A percentile compares a stretch with the other conserved stretches of the same genome.
phyloP scores from a whole-genome alignment of 1,140 invertebrate species.

The Telenomus remus region DNA sequence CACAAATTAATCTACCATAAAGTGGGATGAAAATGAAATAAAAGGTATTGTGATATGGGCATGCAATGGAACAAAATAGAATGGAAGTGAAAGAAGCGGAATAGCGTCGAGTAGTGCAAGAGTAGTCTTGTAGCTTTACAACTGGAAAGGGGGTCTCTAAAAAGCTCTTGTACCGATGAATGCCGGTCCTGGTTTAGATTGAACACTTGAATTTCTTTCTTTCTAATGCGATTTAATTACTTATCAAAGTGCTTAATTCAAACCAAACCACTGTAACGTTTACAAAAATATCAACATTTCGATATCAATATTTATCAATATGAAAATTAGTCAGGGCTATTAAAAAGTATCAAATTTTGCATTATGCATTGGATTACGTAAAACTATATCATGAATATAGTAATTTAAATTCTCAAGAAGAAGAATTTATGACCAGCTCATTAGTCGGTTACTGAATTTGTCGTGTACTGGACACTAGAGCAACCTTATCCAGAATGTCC shows the following conservation, averaged over 20 bases:
- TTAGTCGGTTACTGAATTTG: slow-evolving; percentile 61
- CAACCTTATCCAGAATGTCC: slow-evolving; percentile 71
- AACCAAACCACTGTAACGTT: slow-evolving; percentile 11
- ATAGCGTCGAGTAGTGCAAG: slow-evolving; percentile 42
- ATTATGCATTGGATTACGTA: slow-evolving; percentile 17
- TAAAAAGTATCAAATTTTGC: too few species aligned
- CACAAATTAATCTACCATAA: slow-evolving; percentile 22
- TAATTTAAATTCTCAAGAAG: slow-evolving; percentile 52
- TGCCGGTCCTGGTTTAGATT: slow-evolving; percentile 43
- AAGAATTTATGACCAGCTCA: slow-evolving; percentile 70
- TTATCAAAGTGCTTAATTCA: slow-evolving; percentile 25
- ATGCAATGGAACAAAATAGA: slow-evolving; percentile 34
- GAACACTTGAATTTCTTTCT: slow-evolving; percentile 26
- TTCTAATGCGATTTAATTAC: slow-evolving; percentile 40
- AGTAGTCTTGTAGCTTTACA: slow-evolving; percentile 49
- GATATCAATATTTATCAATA: too few species aligned
- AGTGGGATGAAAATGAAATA: slow-evolving; percentile 43
- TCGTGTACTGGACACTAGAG: slow-evolving; percentile 66
- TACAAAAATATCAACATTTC: slow-evolving; percentile 3
- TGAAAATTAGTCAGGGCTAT: too few species aligned
- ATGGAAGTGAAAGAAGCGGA: slow-evolving; percentile 42
- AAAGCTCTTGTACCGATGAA: slow-evolving; percentile 45
- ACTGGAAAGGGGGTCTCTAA: slow-evolving; percentile 48
- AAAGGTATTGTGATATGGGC: slow-evolving; percentile 37
- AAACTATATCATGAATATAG: slow-evolving; percentile 49